These are phyloP conservation scores for Piprites chloris DNA, from an alignment of 2,113 vertebrate species.

Conservation along the genomic window DNA sequence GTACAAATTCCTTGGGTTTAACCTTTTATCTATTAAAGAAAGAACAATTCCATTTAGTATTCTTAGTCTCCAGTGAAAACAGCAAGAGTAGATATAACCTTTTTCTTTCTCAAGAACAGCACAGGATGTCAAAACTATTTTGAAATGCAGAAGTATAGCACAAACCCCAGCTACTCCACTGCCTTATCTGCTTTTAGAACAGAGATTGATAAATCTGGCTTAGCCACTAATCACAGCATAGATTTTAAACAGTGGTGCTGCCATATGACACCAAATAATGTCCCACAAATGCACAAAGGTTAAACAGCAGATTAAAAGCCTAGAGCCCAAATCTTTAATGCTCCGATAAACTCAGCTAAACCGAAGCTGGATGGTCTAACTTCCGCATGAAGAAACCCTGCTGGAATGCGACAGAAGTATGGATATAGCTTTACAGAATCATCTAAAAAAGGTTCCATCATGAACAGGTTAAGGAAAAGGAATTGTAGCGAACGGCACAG, in stretches of 20 bases:
- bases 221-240: conserved; percentile 58
- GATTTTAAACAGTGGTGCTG: conserved; percentile 65
- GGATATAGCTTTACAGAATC: conserved; percentile 70
- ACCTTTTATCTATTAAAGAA: conserved; percentile 73
- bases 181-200: conserved; percentile 64
- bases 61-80: conserved; percentile 72
- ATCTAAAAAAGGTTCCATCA: conserved; percentile 73
- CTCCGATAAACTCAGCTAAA: conserved; percentile 69
- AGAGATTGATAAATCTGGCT: conserved; percentile 65
- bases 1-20: conserved; percentile 75
- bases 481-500: conserved; percentile 73
- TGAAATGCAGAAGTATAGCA: conserved; percentile 64
- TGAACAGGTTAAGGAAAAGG: conserved; percentile 76
- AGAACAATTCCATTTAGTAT: conserved; percentile 72
- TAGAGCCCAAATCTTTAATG: conserved; percentile 65
- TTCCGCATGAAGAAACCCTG: conserved; percentile 67
- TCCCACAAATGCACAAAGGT: conserved; percentile 70
- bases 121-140: conserved; percentile 65
- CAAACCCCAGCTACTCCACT: conserved; percentile 60
- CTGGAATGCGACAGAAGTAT: conserved; percentile 77
- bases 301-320: conserved; percentile 77
- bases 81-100: conserved; percentile 71
- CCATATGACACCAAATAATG: conserved; percentile 65
- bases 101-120: conserved; percentile 70
- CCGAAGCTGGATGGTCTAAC: conserved; percentile 70